Conservation (phyloP, 2,797 vertebrate species). For the Falco columbarius region DNA sequence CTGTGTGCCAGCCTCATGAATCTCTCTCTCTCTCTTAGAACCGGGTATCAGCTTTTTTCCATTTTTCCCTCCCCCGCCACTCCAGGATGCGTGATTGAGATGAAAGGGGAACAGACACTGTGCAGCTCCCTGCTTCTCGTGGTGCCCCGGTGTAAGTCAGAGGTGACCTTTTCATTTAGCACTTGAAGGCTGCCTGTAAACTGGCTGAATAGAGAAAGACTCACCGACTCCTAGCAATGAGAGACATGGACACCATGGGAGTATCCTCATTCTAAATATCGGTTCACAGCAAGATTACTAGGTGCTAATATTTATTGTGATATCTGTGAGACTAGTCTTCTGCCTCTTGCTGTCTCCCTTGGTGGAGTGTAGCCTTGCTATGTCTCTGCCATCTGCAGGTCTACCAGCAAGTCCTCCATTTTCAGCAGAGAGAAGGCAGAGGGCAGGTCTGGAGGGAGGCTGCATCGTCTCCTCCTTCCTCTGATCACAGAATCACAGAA, state of each 20-base stretch:
- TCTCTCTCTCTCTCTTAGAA: background rate
- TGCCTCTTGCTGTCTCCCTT: background rate
- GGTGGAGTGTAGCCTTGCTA: background rate
- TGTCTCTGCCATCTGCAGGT: background rate
- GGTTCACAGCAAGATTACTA: background rate
- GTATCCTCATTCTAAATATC: fast-evolving
- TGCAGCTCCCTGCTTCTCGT: background rate
- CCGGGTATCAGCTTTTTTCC: background rate
- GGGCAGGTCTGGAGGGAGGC: background rate
- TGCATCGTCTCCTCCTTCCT: background rate
- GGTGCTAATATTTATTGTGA: background rate
- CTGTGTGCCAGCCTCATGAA: background rate
- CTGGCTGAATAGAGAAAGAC: background rate
- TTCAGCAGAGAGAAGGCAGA: background rate
- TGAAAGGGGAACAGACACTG: background rate
- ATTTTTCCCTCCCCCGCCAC: background rate
- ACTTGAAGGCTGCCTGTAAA: background rate
- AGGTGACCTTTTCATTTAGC: background rate
- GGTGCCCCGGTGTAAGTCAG: background rate
- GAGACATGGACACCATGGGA: background rate
- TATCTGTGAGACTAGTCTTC: background rate
- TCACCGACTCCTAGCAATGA: background rate
- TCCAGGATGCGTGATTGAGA: background rate
- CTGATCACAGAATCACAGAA: background rate
- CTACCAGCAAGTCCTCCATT: background rate